These are phyloP conservation scores for cat (Felis catus) DNA, from an alignment of 2,113 vertebrate species.

Conservation along the genomic window F.catus_Fca126_mat1.0 CM031421.1:4901501-4902000, in stretches of 20 bases:
- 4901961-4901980: background rate
- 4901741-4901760: background rate
- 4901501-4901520: background rate
- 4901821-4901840: background rate
- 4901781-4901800: background rate
- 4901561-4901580: background rate
- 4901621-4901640: background rate
- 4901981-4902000: background rate
- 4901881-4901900: background rate
- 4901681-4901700: background rate
- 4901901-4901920: background rate
- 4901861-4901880: background rate
- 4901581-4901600: background rate
- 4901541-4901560: background rate
- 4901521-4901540: background rate
- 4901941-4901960: background rate
- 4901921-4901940: background rate
- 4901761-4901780: background rate
- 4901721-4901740: constrained; percentile 22
- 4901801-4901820: background rate
- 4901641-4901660: background rate
- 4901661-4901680: background rate
- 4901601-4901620: background rate
- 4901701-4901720: constrained; percentile 7
- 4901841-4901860: background rate